phyloP scores from a whole-genome alignment of 2,113 vertebrate genomes.

The Galbula dea region DNA sequence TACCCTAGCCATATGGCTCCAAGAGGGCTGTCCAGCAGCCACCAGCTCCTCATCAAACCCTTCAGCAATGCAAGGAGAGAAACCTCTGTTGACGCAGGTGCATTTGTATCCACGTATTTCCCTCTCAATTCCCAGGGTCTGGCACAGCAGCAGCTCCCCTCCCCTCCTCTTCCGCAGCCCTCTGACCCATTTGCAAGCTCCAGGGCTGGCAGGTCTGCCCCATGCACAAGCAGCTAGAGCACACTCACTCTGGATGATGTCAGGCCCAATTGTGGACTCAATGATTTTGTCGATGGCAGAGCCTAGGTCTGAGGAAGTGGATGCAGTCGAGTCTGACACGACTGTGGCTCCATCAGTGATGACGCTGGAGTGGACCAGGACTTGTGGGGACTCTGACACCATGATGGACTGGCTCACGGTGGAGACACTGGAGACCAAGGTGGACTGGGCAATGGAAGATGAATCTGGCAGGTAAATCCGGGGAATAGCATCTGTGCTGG shows the following conservation, averaged over 20 bases:
- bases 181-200: fast-evolving
- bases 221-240: fast-evolving
- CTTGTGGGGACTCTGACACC: constrained; percentile 84
- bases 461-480: constrained; percentile 91
- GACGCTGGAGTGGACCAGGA: constrained; percentile 89
- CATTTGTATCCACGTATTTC: fast-evolving
- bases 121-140: neutral
- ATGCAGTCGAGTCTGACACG: constrained; percentile 87
- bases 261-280: constrained; percentile 91
- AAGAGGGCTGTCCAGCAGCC: neutral
- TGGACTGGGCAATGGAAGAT: constrained; percentile 85
- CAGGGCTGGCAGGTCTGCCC: neutral
- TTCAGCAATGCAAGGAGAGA: neutral
- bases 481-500: constrained; percentile 81
- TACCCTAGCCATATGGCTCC: fast-evolving
- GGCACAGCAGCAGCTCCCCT: neutral
- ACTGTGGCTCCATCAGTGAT: constrained; percentile 82
- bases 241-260: constrained; percentile 89
- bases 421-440: constrained; percentile 85
- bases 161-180: neutral
- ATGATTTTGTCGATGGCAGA: constrained; percentile 97
- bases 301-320: constrained; percentile 89
- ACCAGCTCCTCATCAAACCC: fast-evolving
- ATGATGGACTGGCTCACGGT: constrained; percentile 84
- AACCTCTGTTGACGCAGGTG: fast-evolving